Base-by-base conservation (phyloP, 2,888 invertebrate genomes). In the Dastarcus helophoroides region DNA sequence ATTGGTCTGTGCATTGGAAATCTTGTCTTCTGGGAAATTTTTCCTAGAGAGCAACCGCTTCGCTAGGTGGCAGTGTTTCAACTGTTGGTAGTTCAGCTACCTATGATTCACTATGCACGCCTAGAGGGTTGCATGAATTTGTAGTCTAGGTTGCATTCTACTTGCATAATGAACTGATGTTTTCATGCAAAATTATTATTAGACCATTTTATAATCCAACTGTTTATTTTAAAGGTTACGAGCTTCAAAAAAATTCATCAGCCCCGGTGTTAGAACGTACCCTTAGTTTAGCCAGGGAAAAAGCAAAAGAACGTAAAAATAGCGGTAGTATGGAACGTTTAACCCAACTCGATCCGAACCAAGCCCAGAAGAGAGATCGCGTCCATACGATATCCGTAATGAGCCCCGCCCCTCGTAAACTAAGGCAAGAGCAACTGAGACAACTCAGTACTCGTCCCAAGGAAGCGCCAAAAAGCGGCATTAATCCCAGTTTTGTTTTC, bases 401-500 rank as follows among this genome's bases (percentile, higher is more conserved):
- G 80, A 46, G 58, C 42, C 46, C 58, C 49, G 46, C 60, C 45
- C 40, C 54, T 44, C 27, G 26, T 36, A 40, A 37, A 26, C 38
- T 16, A 22, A 32, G 14, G 4, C 37, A 43, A 1, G 48, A 50
- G 17, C 38, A 38, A 3, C 26, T 39, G 2, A 33, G 40, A 10
- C 45, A 44, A 30, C 35, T 42, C 1, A 31, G 23, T 15, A 38
- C 36, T 22, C 36, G 56, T 38, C 54, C 55, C 22, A 69, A 65
- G 43, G 67, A 70, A 32, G 55, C 60, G 5, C 68, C 73, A 0
- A 67, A 78, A 40, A 79, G 80, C 40, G 88, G 88, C 40, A 76
- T 88, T 37, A 83, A 78, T 63, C 91, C 93, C 2, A 79, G 86
- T 58, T 91, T 89, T 64, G 77, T 91, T 36, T 90, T 94, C 62